Percentiles rank a stretch among this genome's conserved stretches.
Conservation (phyloP, 2,113 vertebrate genomes). For the Solenodon paradoxus region DNA sequence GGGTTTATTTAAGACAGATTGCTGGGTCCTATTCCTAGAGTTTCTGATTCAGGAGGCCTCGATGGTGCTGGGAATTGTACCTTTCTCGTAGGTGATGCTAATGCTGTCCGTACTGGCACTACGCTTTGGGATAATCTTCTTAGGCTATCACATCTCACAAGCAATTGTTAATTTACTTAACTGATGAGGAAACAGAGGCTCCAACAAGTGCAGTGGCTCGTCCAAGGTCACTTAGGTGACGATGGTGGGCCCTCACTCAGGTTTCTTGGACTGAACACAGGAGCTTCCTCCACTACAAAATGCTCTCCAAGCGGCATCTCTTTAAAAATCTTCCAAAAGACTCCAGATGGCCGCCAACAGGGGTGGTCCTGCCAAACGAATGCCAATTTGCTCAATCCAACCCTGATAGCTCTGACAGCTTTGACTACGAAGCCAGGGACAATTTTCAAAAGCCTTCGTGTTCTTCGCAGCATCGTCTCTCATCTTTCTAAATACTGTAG, state of each 20-base stretch:
- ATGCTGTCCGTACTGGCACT: neutral
- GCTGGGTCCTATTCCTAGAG: neutral
- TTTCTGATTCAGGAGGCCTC: neutral
- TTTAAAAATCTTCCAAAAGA: slow-evolving; percentile 65
- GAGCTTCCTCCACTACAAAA: slow-evolving; percentile 23
- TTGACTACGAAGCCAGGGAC: slow-evolving; percentile 67
- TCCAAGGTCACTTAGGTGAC: neutral
- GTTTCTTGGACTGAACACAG: neutral
- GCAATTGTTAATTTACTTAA: neutral
- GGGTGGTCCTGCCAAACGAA: slow-evolving; percentile 67
- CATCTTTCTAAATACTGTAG: slow-evolving; percentile 67
- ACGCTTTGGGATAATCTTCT: neutral
- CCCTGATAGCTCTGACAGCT: slow-evolving; percentile 57
- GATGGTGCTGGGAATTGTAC: neutral
- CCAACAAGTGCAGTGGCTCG: neutral
- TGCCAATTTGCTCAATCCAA: slow-evolving; percentile 75
- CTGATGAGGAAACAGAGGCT: neutral
- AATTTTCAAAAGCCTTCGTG: slow-evolving; percentile 67
- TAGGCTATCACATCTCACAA: neutral
- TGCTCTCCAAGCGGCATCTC: slow-evolving; percentile 37
- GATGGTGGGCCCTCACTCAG: neutral
- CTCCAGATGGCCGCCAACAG: slow-evolving; percentile 71
- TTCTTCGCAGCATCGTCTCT: slow-evolving; percentile 65
- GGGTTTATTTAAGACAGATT: neutral
- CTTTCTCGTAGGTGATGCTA: neutral